A percentile compares a stretch with the other conserved stretches of the same genome.
Evolutionary conservation across 2,888 invertebrate species (phyloP).

Genomic region (Andrena minutula): DNA sequence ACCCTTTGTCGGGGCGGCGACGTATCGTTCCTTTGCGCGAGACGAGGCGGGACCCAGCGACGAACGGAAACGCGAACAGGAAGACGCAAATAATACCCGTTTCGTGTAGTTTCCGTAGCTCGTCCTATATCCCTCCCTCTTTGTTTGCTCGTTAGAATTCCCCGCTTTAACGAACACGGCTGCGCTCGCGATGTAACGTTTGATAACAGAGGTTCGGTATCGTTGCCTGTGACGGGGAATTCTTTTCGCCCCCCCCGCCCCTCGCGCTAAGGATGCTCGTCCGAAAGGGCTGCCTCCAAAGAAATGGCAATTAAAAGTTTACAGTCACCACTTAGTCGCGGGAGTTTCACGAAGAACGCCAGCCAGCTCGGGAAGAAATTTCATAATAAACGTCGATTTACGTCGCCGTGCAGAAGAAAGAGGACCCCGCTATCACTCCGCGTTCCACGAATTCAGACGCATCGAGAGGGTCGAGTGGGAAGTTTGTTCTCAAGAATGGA

Average conservation of each 20-base stretch:
- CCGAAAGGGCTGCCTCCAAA: constrained; percentile 2
- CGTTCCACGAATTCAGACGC: constrained; percentile 4
- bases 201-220: constrained; percentile 11
- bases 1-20: constrained; percentile 31
- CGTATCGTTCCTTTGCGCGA: constrained; percentile 39
- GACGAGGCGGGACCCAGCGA: constrained; percentile 22
- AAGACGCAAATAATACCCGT: constrained; percentile 45
- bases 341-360: background rate
- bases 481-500: constrained; percentile 1
- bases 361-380: constrained; percentile 3
- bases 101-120: background rate
- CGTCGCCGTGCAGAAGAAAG: background rate
- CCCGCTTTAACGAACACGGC: constrained; percentile 34
- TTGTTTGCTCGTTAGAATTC: constrained; percentile 32
- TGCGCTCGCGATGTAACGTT: constrained; percentile 18
- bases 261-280: background rate
- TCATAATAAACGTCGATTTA: constrained; percentile 46
- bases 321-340: constrained; percentile 4
- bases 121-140: background rate
- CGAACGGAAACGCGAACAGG: constrained; percentile 23
- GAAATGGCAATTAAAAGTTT: constrained; percentile 49
- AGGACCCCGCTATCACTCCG: background rate
- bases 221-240: constrained; percentile 8
- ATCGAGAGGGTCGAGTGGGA: background rate
- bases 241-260: constrained; percentile 12